These are phyloP conservation scores for Lasioglossum villosulum DNA, from an alignment of 2,888 invertebrate genomes.

Conservation along the genomic window DNA sequence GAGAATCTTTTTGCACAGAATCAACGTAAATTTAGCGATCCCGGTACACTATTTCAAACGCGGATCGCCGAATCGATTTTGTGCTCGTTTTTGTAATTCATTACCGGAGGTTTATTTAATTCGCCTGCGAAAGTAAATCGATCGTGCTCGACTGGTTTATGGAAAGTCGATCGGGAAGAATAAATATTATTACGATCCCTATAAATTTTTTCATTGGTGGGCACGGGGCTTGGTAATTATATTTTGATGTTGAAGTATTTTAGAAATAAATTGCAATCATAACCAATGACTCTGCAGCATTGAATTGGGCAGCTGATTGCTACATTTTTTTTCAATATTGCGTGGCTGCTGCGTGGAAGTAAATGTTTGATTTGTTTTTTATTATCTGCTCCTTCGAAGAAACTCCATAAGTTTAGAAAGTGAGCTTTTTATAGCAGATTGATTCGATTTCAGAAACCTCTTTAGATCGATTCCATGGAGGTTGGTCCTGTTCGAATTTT, in stretches of 20 bases:
- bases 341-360: not conserved
- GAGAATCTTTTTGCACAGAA: not conserved
- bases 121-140: not conserved
- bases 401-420: not conserved
- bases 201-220: not conserved
- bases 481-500: not conserved
- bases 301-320: not conserved
- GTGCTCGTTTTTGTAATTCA: not conserved
- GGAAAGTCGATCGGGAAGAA: not conserved
- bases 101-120: not conserved
- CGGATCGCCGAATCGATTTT: not conserved
- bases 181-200: not conserved
- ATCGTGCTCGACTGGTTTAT: not conserved
- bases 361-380: not conserved
- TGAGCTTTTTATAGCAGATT: not conserved
- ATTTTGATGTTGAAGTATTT: slow-evolving; percentile 2
- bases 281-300: not conserved
- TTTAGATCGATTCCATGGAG: too few species aligned
- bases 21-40: not conserved
- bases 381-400: not conserved
- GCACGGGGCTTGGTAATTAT: not conserved
- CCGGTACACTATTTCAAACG: not conserved
- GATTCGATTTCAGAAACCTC: too few species aligned
- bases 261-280: not conserved
- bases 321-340: not conserved